Conservation (phyloP, 2,888 invertebrate genomes). For the Chrysina gloriosa region DNA sequence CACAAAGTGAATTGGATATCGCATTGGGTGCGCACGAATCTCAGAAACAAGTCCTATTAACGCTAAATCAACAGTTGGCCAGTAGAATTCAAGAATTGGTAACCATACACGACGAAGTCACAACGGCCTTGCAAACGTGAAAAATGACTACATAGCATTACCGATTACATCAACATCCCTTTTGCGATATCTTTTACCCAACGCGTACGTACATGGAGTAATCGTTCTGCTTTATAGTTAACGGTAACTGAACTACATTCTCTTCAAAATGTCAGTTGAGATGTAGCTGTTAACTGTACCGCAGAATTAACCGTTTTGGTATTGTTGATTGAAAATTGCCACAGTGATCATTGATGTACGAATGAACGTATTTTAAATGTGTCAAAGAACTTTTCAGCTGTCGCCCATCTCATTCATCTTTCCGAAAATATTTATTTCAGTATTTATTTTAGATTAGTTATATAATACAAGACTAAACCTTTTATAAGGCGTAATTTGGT, state of each 20-base stretch:
- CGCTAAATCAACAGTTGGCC: conserved; percentile 86
- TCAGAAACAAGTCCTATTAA: conserved; percentile 82
- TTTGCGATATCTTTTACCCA: neutral
- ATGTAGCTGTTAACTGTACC: neutral
- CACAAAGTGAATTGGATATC: conserved; percentile 83
- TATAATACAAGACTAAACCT: conserved; percentile 2
- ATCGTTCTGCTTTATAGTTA: conserved; percentile 8
- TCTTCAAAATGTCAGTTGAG: neutral
- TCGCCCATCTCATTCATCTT: neutral
- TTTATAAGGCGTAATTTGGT: conserved; percentile 5
- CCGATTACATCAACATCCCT: conserved; percentile 7
- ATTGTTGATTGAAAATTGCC: neutral
- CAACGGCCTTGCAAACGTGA: conserved; percentile 80
- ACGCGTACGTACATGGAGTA: neutral
- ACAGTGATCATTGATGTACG: neutral
- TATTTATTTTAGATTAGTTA: conserved; percentile 27
- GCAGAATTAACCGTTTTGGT: neutral
- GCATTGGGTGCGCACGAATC: conserved; percentile 84
- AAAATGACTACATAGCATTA: conserved; percentile 41
- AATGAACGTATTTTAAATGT: conserved; percentile 22
- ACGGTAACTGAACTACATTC: conserved; percentile 10
- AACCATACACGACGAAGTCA: conserved; percentile 85
- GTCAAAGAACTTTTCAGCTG: conserved; percentile 13
- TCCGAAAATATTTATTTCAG: conserved; percentile 21
- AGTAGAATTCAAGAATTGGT: conserved; percentile 83